These are phyloP conservation scores for Aplocera efformata DNA, from an alignment of 2,888 invertebrate genomes.

Conservation along the genomic window DNA sequence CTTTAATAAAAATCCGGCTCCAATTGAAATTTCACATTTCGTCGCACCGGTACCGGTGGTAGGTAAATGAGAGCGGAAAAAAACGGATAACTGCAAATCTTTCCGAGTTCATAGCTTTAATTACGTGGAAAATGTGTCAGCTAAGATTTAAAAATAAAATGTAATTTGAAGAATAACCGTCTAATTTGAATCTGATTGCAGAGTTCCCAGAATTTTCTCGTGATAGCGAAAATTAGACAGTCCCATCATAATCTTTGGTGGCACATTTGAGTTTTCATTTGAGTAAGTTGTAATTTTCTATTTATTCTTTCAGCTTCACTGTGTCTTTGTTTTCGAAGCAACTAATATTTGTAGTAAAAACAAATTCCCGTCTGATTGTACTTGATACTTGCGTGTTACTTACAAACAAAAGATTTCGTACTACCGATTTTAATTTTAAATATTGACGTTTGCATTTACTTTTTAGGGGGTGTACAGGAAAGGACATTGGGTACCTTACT, in stretches of 20 bases:
- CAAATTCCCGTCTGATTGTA: no score
- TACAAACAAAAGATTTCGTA: no score
- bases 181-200: constrained; percentile 6
- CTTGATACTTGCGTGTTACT: no score
- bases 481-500: no score
- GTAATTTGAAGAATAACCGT: constrained; percentile 21
- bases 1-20: constrained; percentile 61
- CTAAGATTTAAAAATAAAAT: constrained; percentile 26
- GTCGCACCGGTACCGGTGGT: constrained; percentile 41
- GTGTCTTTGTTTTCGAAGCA: no score
- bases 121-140: constrained; percentile 43
- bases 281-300: no score
- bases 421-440: no score
- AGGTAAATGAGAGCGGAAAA: constrained; percentile 33
- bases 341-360: no score
- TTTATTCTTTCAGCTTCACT: no score
- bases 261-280: background rate
- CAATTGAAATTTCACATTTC: constrained; percentile 69
- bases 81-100: constrained; percentile 47
- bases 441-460: no score
- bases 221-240: background rate
- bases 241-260: background rate
- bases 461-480: no score
- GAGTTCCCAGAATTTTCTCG: background rate
- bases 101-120: constrained; percentile 41